A percentile compares a stretch with the other conserved stretches of the same genome.
These are phyloP conservation scores for Drosophila lowei DNA, from an alignment of 1,140 invertebrate genomes.

Conservation along the genomic window DNA sequence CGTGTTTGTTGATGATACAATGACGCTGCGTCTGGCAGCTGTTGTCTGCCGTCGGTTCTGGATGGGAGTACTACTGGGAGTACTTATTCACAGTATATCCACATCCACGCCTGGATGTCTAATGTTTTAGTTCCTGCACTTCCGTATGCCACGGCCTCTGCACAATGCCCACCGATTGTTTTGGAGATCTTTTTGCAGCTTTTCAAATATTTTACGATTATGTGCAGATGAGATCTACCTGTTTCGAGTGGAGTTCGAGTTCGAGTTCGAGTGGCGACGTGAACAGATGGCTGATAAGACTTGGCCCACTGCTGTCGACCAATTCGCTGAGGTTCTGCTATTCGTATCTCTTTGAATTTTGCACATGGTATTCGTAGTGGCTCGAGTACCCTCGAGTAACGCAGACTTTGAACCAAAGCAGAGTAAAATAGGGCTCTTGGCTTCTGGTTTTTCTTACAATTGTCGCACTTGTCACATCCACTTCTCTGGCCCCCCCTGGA, in stretches of 20 bases:
- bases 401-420: conserved; percentile 20
- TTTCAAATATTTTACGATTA: conserved; percentile 56
- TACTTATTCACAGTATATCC: not conserved
- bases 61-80: conserved; percentile 11
- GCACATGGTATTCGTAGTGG: conserved; percentile 20
- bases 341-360: conserved; percentile 14
- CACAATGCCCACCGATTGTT: conserved; percentile 66
- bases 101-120: conserved; percentile 51
- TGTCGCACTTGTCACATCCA: conserved; percentile 68
- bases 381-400: conserved; percentile 23
- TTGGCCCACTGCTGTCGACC: not conserved
- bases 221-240: conserved; percentile 20
- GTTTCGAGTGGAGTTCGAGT: too few species aligned
- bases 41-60: conserved; percentile 58
- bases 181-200: conserved; percentile 52
- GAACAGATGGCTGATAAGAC: not conserved
- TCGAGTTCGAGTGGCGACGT: not conserved
- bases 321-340: conserved; percentile 2
- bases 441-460: conserved; percentile 65
- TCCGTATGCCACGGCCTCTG: conserved; percentile 44
- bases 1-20: conserved; percentile 77
- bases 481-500: conserved; percentile 3
- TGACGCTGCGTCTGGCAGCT: conserved; percentile 81
- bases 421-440: conserved; percentile 4
- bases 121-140: conserved; percentile 64